These are phyloP conservation scores for Pandemis cinnamomeana DNA, from an alignment of 2,888 invertebrate genomes.

Conservation along the genomic window DNA sequence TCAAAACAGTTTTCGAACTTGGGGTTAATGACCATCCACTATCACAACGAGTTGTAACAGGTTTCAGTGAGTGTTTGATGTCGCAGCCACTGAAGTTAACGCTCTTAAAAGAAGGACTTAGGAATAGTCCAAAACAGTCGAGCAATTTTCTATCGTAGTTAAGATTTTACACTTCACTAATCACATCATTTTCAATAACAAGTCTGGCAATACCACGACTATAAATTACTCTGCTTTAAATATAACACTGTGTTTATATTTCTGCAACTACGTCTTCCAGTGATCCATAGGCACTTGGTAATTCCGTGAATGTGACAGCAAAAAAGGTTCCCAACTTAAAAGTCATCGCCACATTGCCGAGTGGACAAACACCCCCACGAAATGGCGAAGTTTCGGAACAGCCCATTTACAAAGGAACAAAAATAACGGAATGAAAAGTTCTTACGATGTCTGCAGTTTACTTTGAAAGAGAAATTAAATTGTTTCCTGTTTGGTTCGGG, in stretches of 20 bases:
- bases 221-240: too few species aligned
- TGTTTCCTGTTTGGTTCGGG: not conserved
- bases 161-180: too few species aligned
- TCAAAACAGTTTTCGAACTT: too few species aligned
- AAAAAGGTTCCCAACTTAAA: slow-evolving; percentile 4
- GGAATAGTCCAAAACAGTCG: too few species aligned
- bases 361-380: slow-evolving; percentile 21
- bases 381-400: slow-evolving; percentile 13
- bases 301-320: not conserved
- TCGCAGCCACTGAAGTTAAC: too few species aligned
- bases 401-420: slow-evolving; percentile 9
- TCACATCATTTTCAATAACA: too few species aligned
- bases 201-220: too few species aligned
- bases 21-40: too few species aligned
- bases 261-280: not conserved
- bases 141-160: too few species aligned
- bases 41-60: too few species aligned
- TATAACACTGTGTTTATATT: not conserved
- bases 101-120: too few species aligned
- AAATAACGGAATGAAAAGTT: slow-evolving; percentile 20
- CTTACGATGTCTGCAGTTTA: not conserved
- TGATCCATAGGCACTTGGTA: not conserved
- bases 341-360: slow-evolving; percentile 15
- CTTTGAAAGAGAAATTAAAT: slow-evolving; percentile 8
- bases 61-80: too few species aligned